These are phyloP conservation scores for Pelecanus crispus DNA, from an alignment of 2,113 vertebrate species.

Conservation along the genomic window DNA sequence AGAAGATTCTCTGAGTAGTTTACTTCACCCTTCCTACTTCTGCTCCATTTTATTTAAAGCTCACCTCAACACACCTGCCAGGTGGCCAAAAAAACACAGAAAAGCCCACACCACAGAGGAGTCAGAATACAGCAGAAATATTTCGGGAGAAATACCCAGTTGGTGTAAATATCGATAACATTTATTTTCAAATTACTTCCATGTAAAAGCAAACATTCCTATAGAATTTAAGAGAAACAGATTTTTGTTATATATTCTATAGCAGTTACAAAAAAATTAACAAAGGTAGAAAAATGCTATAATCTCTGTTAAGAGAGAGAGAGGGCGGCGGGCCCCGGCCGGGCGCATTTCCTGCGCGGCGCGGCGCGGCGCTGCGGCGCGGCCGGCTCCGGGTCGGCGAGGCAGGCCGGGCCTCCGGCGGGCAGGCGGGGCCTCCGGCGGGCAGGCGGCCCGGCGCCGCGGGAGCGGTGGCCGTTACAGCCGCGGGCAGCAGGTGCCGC, in stretches of 20 bases:
- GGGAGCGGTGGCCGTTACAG: too few species aligned
- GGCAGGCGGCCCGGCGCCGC: too few species aligned
- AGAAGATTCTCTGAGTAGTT: not conserved
- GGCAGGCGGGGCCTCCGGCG: too few species aligned
- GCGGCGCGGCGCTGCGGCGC: too few species aligned
- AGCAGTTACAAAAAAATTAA: not conserved
- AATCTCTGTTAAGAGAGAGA: not conserved
- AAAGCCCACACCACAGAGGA: not conserved
- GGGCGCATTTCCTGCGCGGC: too few species aligned
- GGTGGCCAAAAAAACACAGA: not conserved
- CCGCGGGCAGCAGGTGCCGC: too few species aligned
- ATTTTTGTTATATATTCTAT: not conserved
- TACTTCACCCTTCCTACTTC: not conserved
- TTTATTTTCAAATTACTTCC: not conserved
- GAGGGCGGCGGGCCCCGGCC: too few species aligned
- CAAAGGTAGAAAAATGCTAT: not conserved
- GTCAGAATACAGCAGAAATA: not conserved
- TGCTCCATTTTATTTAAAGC: not conserved
- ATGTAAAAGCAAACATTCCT: not conserved
- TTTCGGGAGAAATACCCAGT: not conserved
- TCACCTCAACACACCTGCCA: not conserved
- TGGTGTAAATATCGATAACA: not conserved
- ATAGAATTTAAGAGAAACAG: not conserved
- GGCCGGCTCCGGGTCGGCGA: too few species aligned
- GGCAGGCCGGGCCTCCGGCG: too few species aligned